Evolutionary conservation across 2,797 vertebrate species (phyloP).

Genomic region (Fratercula arctica): DNA sequence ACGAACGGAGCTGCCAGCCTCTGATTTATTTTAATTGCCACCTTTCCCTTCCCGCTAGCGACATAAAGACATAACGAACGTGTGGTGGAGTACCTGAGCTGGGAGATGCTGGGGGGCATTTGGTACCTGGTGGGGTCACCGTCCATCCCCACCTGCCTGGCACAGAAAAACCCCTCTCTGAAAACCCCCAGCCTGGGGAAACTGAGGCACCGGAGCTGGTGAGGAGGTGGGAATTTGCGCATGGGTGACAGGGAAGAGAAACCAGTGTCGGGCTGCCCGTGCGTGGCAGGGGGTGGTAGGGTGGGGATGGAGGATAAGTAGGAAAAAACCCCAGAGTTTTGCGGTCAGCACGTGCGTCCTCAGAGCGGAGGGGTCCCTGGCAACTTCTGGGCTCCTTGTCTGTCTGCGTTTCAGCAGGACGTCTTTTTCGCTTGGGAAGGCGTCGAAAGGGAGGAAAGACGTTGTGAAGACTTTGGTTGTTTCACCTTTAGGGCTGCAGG

Average conservation of each 20-base stretch:
- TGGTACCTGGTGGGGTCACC: background rate
- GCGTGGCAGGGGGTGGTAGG: background rate
- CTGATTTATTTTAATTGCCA: slow-evolving; percentile 16
- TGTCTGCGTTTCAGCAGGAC: fast-evolving
- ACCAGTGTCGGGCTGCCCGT: fast-evolving
- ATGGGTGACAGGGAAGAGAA: background rate
- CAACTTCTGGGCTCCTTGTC: background rate
- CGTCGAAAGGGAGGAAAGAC: background rate
- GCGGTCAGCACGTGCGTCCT: fast-evolving
- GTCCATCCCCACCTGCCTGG: fast-evolving
- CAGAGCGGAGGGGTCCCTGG: background rate
- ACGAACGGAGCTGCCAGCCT: slow-evolving; percentile 1
- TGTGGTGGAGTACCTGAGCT: background rate
- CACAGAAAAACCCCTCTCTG: background rate
- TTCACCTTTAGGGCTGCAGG: background rate
- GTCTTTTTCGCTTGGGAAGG: background rate
- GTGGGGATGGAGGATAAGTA: fast-evolving
- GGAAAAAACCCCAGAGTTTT: background rate
- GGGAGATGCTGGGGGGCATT: background rate
- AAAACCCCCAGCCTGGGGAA: background rate
- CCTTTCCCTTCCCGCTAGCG: background rate
- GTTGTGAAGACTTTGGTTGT: background rate
- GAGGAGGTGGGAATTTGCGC: background rate
- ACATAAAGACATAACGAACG: background rate
- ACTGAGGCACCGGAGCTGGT: background rate